Evolutionary conservation across 2,888 invertebrate species (phyloP), one percentile per base, ranked within the genome.

Genomic region (Amiota mariae): DNA sequence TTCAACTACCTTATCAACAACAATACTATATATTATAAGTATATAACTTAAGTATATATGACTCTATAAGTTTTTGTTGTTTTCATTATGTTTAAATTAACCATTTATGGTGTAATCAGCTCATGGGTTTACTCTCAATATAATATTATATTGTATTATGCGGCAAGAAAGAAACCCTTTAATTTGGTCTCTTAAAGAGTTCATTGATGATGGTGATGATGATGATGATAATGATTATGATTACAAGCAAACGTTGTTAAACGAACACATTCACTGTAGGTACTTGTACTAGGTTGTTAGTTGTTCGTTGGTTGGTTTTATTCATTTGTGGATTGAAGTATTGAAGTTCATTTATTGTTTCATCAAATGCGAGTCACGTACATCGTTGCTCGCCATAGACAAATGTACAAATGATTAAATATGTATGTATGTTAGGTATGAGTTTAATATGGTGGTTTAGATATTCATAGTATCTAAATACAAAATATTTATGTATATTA

Each of bases 351-450:
- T 54, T 68, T 68, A 68, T 68, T 51, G 24, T 68, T 68, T 54
- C 36, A 68, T 68, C 67, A 68, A 68, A 68, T 68, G 67, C 67
- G 51, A 68, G 67, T 68, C 67, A 68, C 67, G 67, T 68, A 59
- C 15, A 36, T n/a, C 59, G 59, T 36, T 36, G 20, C 59, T 15
- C 51, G 67, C 54, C 67, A 68, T 68, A 68, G 67, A 68, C 67
- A 68, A 54, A 51, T 48, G 49, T 49, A 18, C n/a, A 13, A 18
- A 67, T 20, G 54, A 63, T 36, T 63, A 63, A 13, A 36, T 63
- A 63, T 63, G 63, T 46, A 46, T 63, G 36, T 18, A 18, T 59
- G 59, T 59, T 36, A n/a, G 12, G n/a, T 54, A 54, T 54, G 54
- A n/a, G 13, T 63, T 24, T 63, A 36, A 63, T 46, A 63, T 63